Percentiles rank a stretch among this genome's conserved stretches.
phyloP scores from a whole-genome alignment of 2,888 invertebrate species.

The Formica aserva region DNA sequence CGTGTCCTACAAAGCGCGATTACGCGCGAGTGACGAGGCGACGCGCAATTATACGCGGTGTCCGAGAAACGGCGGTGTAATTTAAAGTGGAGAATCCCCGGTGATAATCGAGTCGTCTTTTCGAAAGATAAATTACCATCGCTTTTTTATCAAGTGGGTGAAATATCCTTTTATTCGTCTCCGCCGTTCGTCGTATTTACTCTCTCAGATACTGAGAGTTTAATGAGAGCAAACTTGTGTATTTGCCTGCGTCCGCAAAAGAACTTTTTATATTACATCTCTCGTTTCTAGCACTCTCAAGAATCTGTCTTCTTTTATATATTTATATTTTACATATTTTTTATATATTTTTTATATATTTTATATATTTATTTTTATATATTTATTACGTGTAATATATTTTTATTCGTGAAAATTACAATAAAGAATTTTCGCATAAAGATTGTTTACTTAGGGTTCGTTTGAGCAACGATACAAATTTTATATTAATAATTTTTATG shows the following conservation, averaged over 20 bases:
- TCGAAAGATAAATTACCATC: not conserved
- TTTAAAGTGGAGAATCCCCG: not conserved
- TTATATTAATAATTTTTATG: not conserved
- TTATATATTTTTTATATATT: no score
- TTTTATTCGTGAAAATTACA: no score
- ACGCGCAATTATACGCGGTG: constrained; percentile 27
- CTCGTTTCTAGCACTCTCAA: not conserved
- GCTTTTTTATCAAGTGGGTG: constrained; percentile 13
- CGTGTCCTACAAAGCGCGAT: constrained; percentile 32
- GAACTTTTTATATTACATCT: not conserved
- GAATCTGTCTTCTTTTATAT: not conserved
- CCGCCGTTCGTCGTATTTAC: not conserved
- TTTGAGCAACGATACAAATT: not conserved
- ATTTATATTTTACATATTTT: no score
- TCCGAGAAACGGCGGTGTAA: constrained; percentile 13
- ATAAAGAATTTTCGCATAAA: no score
- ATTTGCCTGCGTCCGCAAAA: not conserved
- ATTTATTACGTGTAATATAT: no score
- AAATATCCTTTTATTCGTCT: constrained; percentile 6
- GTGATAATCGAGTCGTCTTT: constrained; percentile 1
- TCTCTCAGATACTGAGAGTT: not conserved
- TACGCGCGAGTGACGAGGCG: constrained; percentile 8
- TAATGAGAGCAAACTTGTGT: not conserved
- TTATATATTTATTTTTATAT: no score
- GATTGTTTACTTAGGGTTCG: no score